Percentiles rank a stretch among this genome's conserved stretches.
These are phyloP conservation scores for Phalangium opilio DNA, from an alignment of 2,888 invertebrate species.

Conservation along the genomic window DNA sequence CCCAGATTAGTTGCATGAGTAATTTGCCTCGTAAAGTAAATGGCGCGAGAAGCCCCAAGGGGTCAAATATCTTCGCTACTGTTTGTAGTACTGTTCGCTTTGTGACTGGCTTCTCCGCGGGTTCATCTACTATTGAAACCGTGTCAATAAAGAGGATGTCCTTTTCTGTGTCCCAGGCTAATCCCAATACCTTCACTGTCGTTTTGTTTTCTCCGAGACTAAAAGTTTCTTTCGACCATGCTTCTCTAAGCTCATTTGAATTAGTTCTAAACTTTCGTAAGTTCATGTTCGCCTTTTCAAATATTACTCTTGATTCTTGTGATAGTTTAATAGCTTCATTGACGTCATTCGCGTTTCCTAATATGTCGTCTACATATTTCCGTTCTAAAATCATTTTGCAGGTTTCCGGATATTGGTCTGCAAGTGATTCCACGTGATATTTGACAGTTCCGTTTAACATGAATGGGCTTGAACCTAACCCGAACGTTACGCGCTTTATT, in stretches of 20 bases:
- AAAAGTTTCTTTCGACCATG: neutral
- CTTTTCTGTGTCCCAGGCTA: constrained; percentile 1
- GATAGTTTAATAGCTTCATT: neutral
- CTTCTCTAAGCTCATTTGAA: neutral
- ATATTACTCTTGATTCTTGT: neutral
- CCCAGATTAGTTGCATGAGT: too few species aligned
- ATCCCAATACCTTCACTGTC: constrained; percentile 1
- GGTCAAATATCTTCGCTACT: too few species aligned
- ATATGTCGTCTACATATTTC: constrained; percentile 1
- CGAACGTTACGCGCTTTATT: neutral
- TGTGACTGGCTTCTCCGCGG: neutral
- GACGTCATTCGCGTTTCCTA: neutral
- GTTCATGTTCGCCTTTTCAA: constrained; percentile 1
- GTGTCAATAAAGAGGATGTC: neutral
- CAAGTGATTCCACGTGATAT: constrained; percentile 1
- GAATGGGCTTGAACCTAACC: constrained; percentile 2
- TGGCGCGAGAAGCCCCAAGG: too few species aligned
- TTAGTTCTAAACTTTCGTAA: constrained; percentile 1
- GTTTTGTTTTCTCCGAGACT: neutral
- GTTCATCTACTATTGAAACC: too few species aligned
- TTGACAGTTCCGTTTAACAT: constrained; percentile 1
- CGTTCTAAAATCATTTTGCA: neutral
- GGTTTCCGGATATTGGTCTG: neutral
- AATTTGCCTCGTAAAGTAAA: too few species aligned
- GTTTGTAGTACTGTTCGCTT: too few species aligned